Base-by-base conservation (phyloP, 1,140 invertebrate genomes). In the Drosophila bocki region DNA sequence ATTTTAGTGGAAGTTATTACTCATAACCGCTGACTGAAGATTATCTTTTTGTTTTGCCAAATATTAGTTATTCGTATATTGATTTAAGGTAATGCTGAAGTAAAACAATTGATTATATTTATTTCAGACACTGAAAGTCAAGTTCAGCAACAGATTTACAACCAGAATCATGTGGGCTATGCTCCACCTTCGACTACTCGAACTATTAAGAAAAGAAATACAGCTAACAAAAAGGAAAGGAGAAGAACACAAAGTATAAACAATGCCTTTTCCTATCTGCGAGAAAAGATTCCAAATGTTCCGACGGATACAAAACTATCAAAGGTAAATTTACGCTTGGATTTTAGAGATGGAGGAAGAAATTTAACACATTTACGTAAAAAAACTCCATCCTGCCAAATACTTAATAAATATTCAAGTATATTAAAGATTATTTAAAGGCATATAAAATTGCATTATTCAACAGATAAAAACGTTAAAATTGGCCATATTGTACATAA, bases 261-360 rank as follows among this genome's bases (percentile, higher is more conserved):
- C 93, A 98, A 96, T 67, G 98, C 98, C 0, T 99, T 99, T 91
- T 96, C 97, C 1, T 96, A 98, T 87, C 94, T 99, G 0, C 93
- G 98, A 4, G 97, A 98, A 64, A 97, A 97, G 92, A 99, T 99
- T 81, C 98, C 98, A 0, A 99, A 99, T 88, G 98, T 99, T 7
- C 98, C 98, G 1, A 95, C 97, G 0, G 98, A 99, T 91, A 99
- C 98, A 0, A 99, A 99, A 93, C 93, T 99, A 50, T 97, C 97
- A 9, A 98, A 98, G 93, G 95, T 95, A 92, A 93, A 91, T 72
- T 54, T 6, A 12, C 13, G 17, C 19, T 19, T 19, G 17, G 11
- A 19, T 6, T 37, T 17, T 19, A 5, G 8, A 29, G 22, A n/a
- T 5, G 11, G 15, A 6, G 13, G 7, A 29, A 0, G 1, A 9